Evolutionary conservation across 2,113 vertebrate genomes (phyloP).

Genomic region (Trichechus manatus): DNA sequence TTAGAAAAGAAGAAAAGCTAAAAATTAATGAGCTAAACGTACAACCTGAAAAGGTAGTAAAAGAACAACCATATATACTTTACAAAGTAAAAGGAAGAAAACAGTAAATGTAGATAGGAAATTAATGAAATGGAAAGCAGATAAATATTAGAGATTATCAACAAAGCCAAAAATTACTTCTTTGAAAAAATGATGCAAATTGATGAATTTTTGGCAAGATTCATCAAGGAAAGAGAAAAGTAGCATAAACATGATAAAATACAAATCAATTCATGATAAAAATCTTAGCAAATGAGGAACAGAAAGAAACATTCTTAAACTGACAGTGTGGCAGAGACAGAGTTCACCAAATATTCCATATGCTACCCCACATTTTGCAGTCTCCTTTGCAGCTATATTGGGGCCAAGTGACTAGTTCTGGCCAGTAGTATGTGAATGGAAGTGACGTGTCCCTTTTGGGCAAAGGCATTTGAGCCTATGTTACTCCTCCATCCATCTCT

Average conservation of each 20-base stretch:
- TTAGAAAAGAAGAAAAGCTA: not conserved
- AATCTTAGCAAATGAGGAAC: not conserved
- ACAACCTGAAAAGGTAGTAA: too few species aligned
- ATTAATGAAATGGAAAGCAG: too few species aligned
- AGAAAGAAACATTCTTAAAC: not conserved
- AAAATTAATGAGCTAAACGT: too few species aligned
- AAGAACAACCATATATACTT: too few species aligned
- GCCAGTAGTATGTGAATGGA: conserved; percentile 10
- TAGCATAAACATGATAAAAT: not conserved
- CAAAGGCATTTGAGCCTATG: conserved; percentile 52
- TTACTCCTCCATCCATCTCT: conserved; percentile 65
- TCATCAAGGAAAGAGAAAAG: not conserved
- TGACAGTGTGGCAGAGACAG: not conserved
- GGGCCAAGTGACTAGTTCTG: not conserved
- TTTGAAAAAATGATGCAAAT: too few species aligned
- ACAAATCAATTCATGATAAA: not conserved
- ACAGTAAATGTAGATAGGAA: too few species aligned
- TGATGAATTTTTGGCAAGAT: too few species aligned
- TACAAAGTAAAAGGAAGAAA: too few species aligned
- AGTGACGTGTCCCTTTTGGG: conserved; percentile 45
- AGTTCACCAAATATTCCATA: not conserved
- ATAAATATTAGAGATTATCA: too few species aligned
- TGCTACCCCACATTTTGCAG: not conserved
- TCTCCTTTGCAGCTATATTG: not conserved
- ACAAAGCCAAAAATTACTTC: too few species aligned